A percentile compares a stretch with the other conserved stretches of the same genome.
These are phyloP conservation scores for Dasyprocta punctata DNA, from an alignment of 2,113 vertebrate genomes.

Conservation along the genomic window DNA sequence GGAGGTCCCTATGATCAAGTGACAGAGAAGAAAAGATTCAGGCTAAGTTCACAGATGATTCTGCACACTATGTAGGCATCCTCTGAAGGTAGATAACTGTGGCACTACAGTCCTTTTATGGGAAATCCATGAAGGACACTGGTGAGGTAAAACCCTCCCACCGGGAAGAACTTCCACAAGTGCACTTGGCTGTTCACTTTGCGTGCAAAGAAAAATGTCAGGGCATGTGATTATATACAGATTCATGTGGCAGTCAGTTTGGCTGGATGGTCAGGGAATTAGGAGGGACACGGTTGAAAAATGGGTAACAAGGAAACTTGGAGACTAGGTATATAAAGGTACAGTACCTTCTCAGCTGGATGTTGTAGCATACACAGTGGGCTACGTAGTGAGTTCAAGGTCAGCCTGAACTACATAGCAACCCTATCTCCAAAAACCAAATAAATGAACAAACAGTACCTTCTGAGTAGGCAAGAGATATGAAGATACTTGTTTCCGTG, in stretches of 20 bases:
- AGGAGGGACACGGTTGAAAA: neutral
- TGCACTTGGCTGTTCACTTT: neutral
- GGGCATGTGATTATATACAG: neutral
- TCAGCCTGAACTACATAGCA: neutral
- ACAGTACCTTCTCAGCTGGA: neutral
- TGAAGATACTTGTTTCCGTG: neutral
- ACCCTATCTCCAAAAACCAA: neutral
- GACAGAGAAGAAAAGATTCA: neutral
- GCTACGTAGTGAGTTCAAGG: neutral
- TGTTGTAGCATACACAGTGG: neutral
- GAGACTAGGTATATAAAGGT: neutral
- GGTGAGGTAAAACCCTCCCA: neutral
- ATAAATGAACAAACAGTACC: neutral
- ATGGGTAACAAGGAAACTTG: neutral
- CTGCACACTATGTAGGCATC: neutral
- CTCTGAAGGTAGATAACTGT: neutral
- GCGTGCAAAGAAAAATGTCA: neutral
- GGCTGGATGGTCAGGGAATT: neutral
- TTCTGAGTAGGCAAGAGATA: neutral
- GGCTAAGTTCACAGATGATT: neutral
- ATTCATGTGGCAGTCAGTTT: neutral
- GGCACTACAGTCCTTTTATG: too few species aligned
- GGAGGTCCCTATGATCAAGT: neutral
- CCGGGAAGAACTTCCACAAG: neutral
- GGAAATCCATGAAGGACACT: neutral